Base-by-base conservation (phyloP, 2,797 vertebrate species). In the Danio aesculapii region DNA sequence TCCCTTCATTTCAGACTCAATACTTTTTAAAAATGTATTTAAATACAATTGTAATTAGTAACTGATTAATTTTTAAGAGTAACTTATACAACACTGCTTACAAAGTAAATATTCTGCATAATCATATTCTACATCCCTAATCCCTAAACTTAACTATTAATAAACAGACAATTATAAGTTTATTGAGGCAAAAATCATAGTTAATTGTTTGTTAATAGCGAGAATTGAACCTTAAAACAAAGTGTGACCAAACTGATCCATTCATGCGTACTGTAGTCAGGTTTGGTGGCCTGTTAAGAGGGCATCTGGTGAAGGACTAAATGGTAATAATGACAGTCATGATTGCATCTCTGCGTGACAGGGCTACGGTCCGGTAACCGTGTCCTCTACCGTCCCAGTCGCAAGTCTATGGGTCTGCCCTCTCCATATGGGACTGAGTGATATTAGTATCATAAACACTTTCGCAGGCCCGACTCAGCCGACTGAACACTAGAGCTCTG, bases 251-350 rank as follows among this genome's bases (percentile, higher is more conserved):
- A 12, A 8, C 1, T 49, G 58, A 46, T 64, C 43, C 19, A 3
- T 19, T 9, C 13, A 55, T 16, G 63, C 41, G 3, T 1, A 52
- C 49, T 17, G 9, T 16, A 73, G 78, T 72, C 69, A 64, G 58
- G 69, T 67, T 74, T 74, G 53, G 50, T 64, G 84, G 75, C 71
- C 85, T 85, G 84, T 92, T 94, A 92, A 93, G 86, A 66, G 90
- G 87, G 92, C 93, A 93, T 94, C 92, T 94, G 93, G 88, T 86
- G 87, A 89, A 87, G 84, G 49, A 88, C 89, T 92, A 92, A 92
- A 92, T 91, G 91, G 88, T 82, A 81, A 86, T 82, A 82, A 84
- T 81, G 79, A 84, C 83, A 77, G 68, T 70, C 57, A 53, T 84
- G 77, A 82, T 77, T 69, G 75, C 72, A 83, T 78, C 88, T 84